Conservation (phyloP, 2,888 invertebrate genomes). For the Rotaria magnacalcarata region DNA sequence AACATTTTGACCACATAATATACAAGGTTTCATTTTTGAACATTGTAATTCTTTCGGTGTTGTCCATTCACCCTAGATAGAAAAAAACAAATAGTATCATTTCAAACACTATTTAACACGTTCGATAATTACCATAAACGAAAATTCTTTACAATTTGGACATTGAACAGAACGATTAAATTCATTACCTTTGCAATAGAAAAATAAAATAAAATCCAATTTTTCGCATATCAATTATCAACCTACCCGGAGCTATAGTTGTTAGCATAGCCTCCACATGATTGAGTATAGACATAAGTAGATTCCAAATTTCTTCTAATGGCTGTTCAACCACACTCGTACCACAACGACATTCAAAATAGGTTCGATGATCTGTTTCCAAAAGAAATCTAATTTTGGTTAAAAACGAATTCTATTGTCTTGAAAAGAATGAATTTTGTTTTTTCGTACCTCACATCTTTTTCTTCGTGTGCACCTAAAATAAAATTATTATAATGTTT, state of each 20-base stretch:
- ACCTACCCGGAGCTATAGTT: neutral
- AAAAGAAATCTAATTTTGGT: neutral
- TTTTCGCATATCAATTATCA: too few relatives aligned
- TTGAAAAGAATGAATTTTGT: too few relatives aligned
- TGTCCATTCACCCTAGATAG: slow-evolving; percentile 36
- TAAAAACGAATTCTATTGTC: too few relatives aligned
- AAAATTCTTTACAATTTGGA: slow-evolving; percentile 30
- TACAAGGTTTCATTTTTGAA: slow-evolving; percentile 16
- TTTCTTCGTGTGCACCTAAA: slow-evolving; percentile 21
- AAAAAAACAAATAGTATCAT: neutral
- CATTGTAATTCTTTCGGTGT: slow-evolving; percentile 35
- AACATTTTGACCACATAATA: neutral
- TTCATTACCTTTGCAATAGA: neutral
- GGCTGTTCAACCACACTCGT: neutral
- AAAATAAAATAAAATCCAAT: too few relatives aligned
- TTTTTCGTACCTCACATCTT: neutral
- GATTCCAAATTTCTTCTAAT: slow-evolving; percentile 17
- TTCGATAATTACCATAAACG: slow-evolving; percentile 5
- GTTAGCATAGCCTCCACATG: neutral
- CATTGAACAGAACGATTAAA: slow-evolving; percentile 28
- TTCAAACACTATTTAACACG: too few relatives aligned
- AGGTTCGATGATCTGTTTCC: slow-evolving; percentile 11
- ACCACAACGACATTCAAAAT: slow-evolving; percentile 12
- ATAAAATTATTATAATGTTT: slow-evolving; percentile 30
- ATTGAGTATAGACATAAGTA: slow-evolving; percentile 17